Conservation (phyloP, 1,140 invertebrate genomes). For the Hypsibius dujardini region DNA sequence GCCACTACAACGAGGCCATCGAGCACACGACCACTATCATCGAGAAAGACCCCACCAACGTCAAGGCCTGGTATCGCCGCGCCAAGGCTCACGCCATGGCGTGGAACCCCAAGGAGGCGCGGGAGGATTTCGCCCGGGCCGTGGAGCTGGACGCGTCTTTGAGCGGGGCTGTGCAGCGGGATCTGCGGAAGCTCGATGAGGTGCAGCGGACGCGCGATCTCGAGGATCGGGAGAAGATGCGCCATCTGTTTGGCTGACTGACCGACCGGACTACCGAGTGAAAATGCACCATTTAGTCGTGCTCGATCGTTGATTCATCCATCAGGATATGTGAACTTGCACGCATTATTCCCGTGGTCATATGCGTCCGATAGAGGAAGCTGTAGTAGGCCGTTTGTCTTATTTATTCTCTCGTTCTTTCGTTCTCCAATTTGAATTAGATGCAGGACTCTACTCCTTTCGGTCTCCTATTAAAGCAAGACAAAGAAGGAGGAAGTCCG, state of each 20-base stretch:
- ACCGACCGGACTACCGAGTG: too few species aligned
- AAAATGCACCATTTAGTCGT: too few species aligned
- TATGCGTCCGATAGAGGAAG: too few species aligned
- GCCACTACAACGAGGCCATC: conserved; percentile 76
- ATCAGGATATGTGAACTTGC: too few species aligned
- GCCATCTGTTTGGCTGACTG: neutral
- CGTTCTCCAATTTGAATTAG: too few species aligned
- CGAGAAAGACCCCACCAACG: conserved; percentile 66
- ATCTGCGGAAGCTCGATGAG: conserved; percentile 49
- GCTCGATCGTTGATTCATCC: too few species aligned
- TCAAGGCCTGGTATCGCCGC: conserved; percentile 72
- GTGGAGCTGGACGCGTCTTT: conserved; percentile 48
- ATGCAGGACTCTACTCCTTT: too few species aligned
- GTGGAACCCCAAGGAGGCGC: conserved; percentile 69
- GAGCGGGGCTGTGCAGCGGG: conserved; percentile 44
- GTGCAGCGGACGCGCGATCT: conserved; percentile 46
- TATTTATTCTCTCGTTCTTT: too few species aligned
- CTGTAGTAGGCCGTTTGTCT: too few species aligned
- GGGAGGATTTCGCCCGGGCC: conserved; percentile 51
- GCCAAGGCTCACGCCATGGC: conserved; percentile 70
- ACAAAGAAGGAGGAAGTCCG: too few species aligned
- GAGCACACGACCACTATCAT: conserved; percentile 73
- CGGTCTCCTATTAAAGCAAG: too few species aligned
- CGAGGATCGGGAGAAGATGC: conserved; percentile 48
- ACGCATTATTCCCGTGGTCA: too few species aligned